Evolutionary conservation across 2,797 vertebrate species (phyloP), one percentile per base, ranked within the genome.

Genomic region (Nasua narica): DNA sequence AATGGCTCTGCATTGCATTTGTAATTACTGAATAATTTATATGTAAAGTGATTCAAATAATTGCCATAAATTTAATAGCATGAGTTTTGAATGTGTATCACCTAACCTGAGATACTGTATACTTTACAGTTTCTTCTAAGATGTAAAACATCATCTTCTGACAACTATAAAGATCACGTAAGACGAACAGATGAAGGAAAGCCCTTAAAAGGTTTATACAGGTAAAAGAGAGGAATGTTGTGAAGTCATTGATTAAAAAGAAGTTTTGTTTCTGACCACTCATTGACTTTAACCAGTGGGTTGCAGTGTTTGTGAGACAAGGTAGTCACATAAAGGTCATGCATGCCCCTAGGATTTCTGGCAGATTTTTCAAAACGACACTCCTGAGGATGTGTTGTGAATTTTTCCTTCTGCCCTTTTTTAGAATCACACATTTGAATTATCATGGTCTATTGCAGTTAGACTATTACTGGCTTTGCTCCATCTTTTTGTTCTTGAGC

Each of bases 1-100:
- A 96, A 81, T 18, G 4, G 37, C 94, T 54, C 25, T 84, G 37
- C 7, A 87, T 67, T 69, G 54, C 70, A 35, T 84, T 90, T 92
- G 23, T 40, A 89, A 88, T 91, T 87, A 54, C n/a, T 56, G 29
- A 19, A 60, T 92, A 67, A 77, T 91, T 94, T 91, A 65, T 87
- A 87, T 78, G 25, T 52, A 76, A 91, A 95, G 18, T 94, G 29
- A 94, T 86, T 85, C 81, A 83, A 85, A 37, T 67, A 35, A 83
- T 91, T 88, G 23, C 35, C 50, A 88, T 19, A 81, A 54, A 85
- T 67, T 70, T 87, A 93, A 82, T 46, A 76, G 21, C 35, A 62
- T 46, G 11, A 56, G 16, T 65, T 46, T 89, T 79, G n/a, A 85
- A 87, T 65, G 35, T 37, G 5, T 58, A 16, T 56, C 37, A 70